These are phyloP conservation scores for Andrena hattorfiana DNA, from an alignment of 2,888 invertebrate species.

Conservation along the genomic window DNA sequence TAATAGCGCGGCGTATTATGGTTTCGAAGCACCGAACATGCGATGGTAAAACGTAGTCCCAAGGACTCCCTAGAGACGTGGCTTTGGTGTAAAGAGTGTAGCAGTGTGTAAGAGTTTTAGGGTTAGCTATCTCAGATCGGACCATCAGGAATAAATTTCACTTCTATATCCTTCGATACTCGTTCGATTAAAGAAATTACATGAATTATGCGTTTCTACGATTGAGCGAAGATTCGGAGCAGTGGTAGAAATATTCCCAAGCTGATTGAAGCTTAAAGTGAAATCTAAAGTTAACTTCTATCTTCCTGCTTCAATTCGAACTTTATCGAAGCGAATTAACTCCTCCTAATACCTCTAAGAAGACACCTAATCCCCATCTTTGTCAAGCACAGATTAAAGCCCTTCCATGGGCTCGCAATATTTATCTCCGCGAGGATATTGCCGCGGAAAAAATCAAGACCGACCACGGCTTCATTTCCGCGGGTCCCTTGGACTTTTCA, in stretches of 20 bases:
- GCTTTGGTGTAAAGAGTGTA: not conserved
- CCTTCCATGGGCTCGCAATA: conserved; percentile 29
- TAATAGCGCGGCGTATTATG: conserved; percentile 18
- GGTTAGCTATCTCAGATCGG: not conserved
- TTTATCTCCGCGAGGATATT: conserved; percentile 43
- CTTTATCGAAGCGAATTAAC: conserved; percentile 4
- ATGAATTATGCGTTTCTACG: not conserved
- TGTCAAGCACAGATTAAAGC: conserved; percentile 19
- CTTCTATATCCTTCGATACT: not conserved
- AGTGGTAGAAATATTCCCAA: not conserved
- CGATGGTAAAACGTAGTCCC: conserved; percentile 1
- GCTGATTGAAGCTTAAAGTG: conserved; percentile 6
- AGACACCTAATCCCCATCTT: not conserved
- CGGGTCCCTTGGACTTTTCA: conserved; percentile 73
- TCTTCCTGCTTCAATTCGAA: not conserved
- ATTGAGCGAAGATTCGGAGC: not conserved
- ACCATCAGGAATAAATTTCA: not conserved
- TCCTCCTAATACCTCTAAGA: not conserved
- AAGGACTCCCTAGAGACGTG: not conserved
- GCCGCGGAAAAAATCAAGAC: conserved; percentile 48
- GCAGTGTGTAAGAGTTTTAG: not conserved
- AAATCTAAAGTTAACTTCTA: not conserved
- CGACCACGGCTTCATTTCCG: conserved; percentile 53
- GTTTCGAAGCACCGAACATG: conserved; percentile 5
- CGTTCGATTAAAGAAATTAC: conserved; percentile 16